Conservation (phyloP, 2,113 vertebrate species). For the Charadrius vociferus region DNA sequence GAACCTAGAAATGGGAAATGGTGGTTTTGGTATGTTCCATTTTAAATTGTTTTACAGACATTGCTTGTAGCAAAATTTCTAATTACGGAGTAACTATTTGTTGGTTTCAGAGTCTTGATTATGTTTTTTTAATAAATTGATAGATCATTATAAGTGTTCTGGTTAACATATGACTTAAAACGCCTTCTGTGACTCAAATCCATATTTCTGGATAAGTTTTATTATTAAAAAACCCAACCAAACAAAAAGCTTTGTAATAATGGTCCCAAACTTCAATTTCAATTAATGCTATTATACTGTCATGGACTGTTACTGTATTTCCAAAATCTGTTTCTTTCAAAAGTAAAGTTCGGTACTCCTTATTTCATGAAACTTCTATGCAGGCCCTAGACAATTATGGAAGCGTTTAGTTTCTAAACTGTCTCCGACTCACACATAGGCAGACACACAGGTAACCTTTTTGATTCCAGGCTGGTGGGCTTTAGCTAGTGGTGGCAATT, state of each 20-base stretch:
- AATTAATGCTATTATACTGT: rapidly evolving
- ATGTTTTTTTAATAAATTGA: neutral
- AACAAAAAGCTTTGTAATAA: neutral
- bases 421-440: rapidly evolving
- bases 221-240: neutral
- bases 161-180: neutral
- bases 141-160: neutral
- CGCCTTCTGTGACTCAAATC: neutral
- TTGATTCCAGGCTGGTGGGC: neutral
- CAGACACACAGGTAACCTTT: neutral
- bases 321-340: neutral
- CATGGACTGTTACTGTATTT: neutral
- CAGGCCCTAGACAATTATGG: neutral
- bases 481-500: neutral
- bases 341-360: neutral
- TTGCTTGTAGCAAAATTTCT: neutral
- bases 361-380: neutral
- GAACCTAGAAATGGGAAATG: neutral
- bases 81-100: neutral
- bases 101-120: neutral
- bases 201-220: neutral
- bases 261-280: neutral
- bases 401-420: rapidly evolving
- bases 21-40: too few species aligned
- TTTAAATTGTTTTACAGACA: neutral